Evolutionary conservation across 2,797 vertebrate genomes (phyloP).

Genomic region (Silurus lanzhouensis): DNA sequence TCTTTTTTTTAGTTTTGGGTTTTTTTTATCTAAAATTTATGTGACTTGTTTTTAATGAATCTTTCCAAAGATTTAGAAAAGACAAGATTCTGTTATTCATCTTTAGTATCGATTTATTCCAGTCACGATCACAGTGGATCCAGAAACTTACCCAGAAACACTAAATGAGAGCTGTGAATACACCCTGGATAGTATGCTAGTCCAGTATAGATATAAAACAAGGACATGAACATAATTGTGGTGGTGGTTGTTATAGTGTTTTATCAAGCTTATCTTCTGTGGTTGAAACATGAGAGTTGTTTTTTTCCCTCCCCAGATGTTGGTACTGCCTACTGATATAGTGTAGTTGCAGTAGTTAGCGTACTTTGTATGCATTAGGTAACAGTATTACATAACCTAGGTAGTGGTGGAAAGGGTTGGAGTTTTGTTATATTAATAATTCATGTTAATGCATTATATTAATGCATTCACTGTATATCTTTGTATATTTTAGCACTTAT

Average conservation of each 20-base stretch:
- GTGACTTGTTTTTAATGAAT: background rate
- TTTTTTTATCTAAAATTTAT: background rate
- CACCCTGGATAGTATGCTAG: background rate
- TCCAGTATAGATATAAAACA: background rate
- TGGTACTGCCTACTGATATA: background rate
- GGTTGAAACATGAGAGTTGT: background rate
- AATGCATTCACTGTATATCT: background rate
- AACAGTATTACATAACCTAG: background rate
- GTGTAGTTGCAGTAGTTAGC: background rate
- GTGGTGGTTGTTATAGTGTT: background rate
- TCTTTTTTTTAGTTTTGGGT: too few relatives aligned
- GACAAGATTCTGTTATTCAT: background rate
- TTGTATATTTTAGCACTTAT: background rate
- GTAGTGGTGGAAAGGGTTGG: background rate
- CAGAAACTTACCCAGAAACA: background rate
- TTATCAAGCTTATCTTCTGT: background rate
- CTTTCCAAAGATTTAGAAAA: background rate
- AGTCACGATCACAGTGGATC: background rate
- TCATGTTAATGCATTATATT: background rate
- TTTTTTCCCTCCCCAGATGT: background rate
- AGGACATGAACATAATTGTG: background rate
- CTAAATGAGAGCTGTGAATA: background rate
- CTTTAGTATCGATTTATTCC: background rate
- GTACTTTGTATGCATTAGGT: background rate
- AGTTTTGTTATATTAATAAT: background rate